Evolutionary conservation across 2,888 invertebrate genomes (phyloP).

Genomic region (Orthonevra nobilis): DNA sequence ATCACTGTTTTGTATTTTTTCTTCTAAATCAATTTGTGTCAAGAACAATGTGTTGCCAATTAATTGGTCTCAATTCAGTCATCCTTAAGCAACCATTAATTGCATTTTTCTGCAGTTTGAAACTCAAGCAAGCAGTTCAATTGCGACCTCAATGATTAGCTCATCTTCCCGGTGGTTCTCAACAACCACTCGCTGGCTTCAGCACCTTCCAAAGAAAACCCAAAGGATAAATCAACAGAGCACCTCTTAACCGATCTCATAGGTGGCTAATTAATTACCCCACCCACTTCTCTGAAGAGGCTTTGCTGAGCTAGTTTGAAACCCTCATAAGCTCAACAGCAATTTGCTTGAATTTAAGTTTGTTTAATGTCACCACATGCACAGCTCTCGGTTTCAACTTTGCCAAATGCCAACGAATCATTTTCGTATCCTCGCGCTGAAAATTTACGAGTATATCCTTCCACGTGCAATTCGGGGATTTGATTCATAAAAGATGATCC

Average conservation of each 20-base stretch:
- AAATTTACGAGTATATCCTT: slow-evolving; percentile 37
- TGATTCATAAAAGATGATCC: slow-evolving; percentile 70
- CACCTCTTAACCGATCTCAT: background rate
- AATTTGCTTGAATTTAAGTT: slow-evolving; percentile 7
- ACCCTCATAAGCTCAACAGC: background rate
- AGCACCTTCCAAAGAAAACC: too few relatives aligned
- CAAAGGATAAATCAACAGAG: slow-evolving; percentile 3
- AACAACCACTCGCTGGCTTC: too few relatives aligned
- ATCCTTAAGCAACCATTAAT: slow-evolving; percentile 29
- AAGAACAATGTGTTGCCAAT: too few relatives aligned
- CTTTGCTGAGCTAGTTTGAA: background rate
- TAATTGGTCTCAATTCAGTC: too few relatives aligned
- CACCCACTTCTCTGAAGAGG: slow-evolving; percentile 3
- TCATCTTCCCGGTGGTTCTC: background rate
- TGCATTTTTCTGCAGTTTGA: slow-evolving; percentile 15
- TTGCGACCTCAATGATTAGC: slow-evolving; percentile 38
- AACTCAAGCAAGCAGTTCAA: slow-evolving; percentile 17
- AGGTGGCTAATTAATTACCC: slow-evolving; percentile 29
- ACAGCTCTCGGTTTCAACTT: background rate
- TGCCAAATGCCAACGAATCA: background rate
- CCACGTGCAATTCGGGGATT: slow-evolving; percentile 43
- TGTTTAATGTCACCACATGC: slow-evolving; percentile 3
- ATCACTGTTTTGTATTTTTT: too few relatives aligned
- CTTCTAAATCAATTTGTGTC: too few relatives aligned
- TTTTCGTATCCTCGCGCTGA: slow-evolving; percentile 11